These are phyloP conservation scores for Tauraco hartlaubi DNA, from an alignment of 2,797 vertebrate genomes.

Conservation along the genomic window DNA sequence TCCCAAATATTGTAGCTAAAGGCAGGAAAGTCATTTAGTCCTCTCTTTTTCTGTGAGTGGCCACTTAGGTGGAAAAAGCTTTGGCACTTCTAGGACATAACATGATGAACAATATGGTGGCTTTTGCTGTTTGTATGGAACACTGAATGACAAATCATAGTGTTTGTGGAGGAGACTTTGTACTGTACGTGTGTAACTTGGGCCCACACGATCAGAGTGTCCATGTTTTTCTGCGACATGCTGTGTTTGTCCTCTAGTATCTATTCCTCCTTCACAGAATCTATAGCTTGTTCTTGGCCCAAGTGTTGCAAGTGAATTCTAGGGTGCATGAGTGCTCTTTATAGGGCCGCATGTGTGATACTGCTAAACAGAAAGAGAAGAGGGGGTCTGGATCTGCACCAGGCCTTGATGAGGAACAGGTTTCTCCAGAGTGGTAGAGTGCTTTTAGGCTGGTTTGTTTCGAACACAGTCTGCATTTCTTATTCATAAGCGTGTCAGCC, in stretches of 20 bases:
- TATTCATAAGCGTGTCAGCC: background rate
- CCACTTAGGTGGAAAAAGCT: background rate
- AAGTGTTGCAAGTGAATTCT: background rate
- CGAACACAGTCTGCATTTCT: background rate
- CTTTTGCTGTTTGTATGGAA: background rate
- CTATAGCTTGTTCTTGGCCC: background rate
- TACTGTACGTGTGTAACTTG: background rate
- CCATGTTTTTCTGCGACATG: background rate
- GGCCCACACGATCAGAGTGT: background rate
- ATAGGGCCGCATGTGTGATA: background rate
- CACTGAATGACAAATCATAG: background rate
- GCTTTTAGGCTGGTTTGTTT: background rate
- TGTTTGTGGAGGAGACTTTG: background rate
- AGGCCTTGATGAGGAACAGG: background rate
- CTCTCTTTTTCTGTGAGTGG: background rate
- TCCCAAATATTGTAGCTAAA: background rate
- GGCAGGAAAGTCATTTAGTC: background rate
- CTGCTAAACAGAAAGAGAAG: background rate
- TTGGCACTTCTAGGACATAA: background rate
- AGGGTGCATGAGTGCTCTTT: background rate
- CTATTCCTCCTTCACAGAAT: background rate
- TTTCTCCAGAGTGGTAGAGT: background rate
- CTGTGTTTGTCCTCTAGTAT: background rate
- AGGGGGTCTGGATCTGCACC: background rate
- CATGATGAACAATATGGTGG: background rate